These are phyloP conservation scores for Podarcis cretensis DNA, from an alignment of 2,113 vertebrate genomes.

Conservation along the genomic window DNA sequence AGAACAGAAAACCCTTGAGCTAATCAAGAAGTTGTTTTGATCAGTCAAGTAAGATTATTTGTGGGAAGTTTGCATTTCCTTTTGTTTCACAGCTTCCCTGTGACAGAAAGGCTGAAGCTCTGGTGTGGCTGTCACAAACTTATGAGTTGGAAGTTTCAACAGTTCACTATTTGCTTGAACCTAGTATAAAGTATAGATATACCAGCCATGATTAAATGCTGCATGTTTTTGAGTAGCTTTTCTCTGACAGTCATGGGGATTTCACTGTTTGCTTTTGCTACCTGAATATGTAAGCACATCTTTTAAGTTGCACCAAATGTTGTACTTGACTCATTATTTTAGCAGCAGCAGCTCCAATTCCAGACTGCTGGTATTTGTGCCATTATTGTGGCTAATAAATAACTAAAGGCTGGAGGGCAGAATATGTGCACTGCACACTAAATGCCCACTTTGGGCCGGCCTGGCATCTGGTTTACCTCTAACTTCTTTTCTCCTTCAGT, in stretches of 20 bases:
- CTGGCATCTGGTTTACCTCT: constrained; percentile 28
- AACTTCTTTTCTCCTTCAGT: constrained; percentile 79
- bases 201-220: background rate
- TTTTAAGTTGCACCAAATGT: background rate
- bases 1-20: background rate
- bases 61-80: background rate
- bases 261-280: background rate
- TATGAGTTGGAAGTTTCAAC: background rate
- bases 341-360: background rate
- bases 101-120: background rate
- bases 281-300: background rate
- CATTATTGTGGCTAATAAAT: background rate
- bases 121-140: background rate
- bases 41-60: background rate
- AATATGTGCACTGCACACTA: background rate
- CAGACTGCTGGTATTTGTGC: background rate
- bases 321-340: background rate
- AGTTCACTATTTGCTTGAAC: background rate
- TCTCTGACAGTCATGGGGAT: background rate
- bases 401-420: background rate
- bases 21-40: background rate
- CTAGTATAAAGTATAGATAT: background rate
- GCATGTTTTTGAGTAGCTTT: background rate
- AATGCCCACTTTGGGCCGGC: constrained; percentile 8
- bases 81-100: background rate